These are phyloP conservation scores for Drosophila prolongata DNA, from an alignment of 2,888 invertebrate genomes.

Conservation along the genomic window DNA sequence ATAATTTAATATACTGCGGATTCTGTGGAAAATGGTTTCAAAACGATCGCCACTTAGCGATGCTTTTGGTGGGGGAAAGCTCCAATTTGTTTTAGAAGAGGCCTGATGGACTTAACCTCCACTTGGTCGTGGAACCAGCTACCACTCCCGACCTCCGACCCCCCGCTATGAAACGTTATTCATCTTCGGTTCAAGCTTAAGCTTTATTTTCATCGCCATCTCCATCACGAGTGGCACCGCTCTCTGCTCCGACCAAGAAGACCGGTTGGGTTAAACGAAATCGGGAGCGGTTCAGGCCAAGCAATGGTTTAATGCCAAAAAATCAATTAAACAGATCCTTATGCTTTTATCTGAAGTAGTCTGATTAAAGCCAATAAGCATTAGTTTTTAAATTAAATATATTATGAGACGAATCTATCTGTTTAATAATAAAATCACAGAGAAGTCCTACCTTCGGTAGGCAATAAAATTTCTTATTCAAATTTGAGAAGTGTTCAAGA, in stretches of 20 bases:
- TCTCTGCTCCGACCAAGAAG: conserved; percentile 23
- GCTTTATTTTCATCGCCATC: conserved; percentile 17
- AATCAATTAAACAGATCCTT: background rate
- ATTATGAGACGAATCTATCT: no score
- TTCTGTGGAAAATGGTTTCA: background rate
- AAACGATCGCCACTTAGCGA: background rate
- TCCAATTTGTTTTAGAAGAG: conserved; percentile 14
- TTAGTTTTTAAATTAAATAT: no score
- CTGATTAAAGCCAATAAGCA: no score
- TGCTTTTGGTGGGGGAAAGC: background rate
- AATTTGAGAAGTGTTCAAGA: no score
- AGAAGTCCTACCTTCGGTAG: no score
- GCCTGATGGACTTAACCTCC: conserved; percentile 12
- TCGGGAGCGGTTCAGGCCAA: conserved; percentile 35
- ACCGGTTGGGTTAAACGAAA: conserved; percentile 31
- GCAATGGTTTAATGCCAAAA: background rate
- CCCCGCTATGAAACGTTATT: conserved; percentile 15
- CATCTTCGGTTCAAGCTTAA: conserved; percentile 9
- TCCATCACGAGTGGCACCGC: conserved; percentile 4
- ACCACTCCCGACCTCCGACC: conserved; percentile 4
- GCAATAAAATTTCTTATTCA: no score
- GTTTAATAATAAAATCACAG: no score
- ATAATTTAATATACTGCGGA: background rate
- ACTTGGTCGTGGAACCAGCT: conserved; percentile 10
- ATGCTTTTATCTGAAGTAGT: no score